phyloP scores from a whole-genome alignment of 2,888 invertebrate genomes.

The Drosophila ezoana region DNA sequence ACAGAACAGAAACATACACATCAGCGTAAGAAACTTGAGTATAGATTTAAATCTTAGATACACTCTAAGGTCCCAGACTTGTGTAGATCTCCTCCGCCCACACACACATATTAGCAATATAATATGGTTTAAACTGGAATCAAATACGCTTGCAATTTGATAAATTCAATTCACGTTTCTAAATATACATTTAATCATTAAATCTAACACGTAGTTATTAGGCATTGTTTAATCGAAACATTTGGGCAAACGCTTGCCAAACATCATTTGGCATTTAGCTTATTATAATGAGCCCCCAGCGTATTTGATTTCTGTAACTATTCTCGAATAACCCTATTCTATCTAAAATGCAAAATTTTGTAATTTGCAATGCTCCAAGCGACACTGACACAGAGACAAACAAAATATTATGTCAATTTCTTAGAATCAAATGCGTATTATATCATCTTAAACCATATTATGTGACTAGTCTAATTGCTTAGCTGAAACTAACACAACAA shows the following conservation, averaged over 20 bases:
- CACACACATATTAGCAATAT: conserved; percentile 69
- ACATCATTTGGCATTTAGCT: conserved; percentile 58
- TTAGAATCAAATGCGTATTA: conserved; percentile 77
- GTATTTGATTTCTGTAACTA: conserved; percentile 72
- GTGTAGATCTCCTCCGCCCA: conserved; percentile 77
- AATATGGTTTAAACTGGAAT: conserved; percentile 77
- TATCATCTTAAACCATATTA: conserved; percentile 76
- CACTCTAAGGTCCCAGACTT: conserved; percentile 42
- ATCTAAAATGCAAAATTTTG: conserved; percentile 33
- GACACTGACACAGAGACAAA: conserved; percentile 46
- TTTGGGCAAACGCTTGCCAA: conserved; percentile 51
- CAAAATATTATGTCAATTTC: conserved; percentile 65
- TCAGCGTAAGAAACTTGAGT: conserved; percentile 32
- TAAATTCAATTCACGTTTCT: conserved; percentile 31
- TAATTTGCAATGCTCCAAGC: conserved; percentile 73
- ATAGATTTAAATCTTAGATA: conserved; percentile 26
- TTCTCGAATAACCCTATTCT: conserved; percentile 66
- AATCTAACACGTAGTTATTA: conserved; percentile 47
- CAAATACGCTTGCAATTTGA: conserved; percentile 73
- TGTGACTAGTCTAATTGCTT: conserved; percentile 78
- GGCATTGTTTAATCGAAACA: conserved; percentile 46
- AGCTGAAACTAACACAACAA: conserved; percentile 64
- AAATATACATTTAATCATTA: conserved; percentile 4
- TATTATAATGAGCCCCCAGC: conserved; percentile 43
- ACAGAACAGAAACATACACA: conserved; percentile 27